phyloP scores from a whole-genome alignment of 2,888 invertebrate species.

The Choristoneura rosaceana region DNA sequence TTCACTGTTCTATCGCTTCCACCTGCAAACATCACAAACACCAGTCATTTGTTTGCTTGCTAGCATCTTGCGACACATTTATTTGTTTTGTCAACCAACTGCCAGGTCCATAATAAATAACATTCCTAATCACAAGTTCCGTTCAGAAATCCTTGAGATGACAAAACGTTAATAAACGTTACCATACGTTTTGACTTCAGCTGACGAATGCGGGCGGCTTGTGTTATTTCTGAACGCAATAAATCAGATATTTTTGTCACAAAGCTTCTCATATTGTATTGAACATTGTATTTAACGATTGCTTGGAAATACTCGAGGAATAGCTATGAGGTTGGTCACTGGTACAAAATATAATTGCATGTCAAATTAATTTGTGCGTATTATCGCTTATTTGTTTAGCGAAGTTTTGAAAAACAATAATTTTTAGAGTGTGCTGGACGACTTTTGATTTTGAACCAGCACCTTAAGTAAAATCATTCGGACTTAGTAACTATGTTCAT shows the following conservation, averaged over 20 bases:
- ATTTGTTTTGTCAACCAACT: not conserved
- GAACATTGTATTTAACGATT: conserved; percentile 40
- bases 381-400: no score
- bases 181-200: conserved; percentile 44
- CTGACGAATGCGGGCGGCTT: conserved; percentile 52
- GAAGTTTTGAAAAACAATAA: no score
- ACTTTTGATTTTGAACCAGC: no score
- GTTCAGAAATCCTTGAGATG: conserved; percentile 47
- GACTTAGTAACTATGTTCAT: no score
- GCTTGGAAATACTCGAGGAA: conserved; percentile 31
- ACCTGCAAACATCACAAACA: not conserved
- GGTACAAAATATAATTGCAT: not conserved
- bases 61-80: not conserved
- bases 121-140: conserved; percentile 10
- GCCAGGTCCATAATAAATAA: conserved; percentile 8
- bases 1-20: no score
- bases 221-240: conserved; percentile 44
- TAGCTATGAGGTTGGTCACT: not conserved
- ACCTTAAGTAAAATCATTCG: no score
- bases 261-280: conserved; percentile 29
- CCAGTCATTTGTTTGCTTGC: not conserved
- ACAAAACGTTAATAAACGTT: conserved; percentile 54
- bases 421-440: no score
- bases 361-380: no score
- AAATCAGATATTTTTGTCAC: conserved; percentile 42